These are phyloP conservation scores for Avahi laniger DNA, from an alignment of 2,797 vertebrate species.

Conservation along the genomic window DNA sequence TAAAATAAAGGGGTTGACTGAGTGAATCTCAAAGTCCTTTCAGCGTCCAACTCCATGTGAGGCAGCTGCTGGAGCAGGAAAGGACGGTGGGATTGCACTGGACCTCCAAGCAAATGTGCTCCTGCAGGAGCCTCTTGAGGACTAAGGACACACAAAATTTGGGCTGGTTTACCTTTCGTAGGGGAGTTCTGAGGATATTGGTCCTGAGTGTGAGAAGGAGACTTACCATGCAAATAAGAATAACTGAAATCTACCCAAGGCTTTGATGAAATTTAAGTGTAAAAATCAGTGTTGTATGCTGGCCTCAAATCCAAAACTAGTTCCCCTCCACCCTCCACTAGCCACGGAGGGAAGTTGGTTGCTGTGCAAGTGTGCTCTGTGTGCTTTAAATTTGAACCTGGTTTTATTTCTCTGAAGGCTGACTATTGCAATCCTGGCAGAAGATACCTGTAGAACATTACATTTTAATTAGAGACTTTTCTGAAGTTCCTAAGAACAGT, in stretches of 20 bases:
- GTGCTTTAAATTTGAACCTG: conserved; percentile 15
- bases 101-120: background rate
- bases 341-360: background rate
- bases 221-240: background rate
- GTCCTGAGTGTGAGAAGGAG: background rate
- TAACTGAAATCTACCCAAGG: background rate
- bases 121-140: background rate
- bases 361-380: background rate
- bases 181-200: background rate
- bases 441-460: conserved; percentile 39
- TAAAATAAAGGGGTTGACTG: background rate
- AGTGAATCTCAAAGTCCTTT: background rate
- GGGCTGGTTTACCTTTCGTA: background rate
- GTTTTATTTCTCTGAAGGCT: conserved; percentile 45
- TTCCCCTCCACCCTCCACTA: background rate
- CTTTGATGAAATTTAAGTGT: background rate
- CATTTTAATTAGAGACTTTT: background rate
- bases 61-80: background rate
- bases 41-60: background rate
- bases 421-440: conserved; percentile 31
- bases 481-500: background rate
- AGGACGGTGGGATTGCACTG: background rate
- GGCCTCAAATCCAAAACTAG: background rate
- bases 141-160: background rate
- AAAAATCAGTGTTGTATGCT: background rate